phyloP scores from a whole-genome alignment of 2,113 vertebrate genomes.

The Chunga burmeisteri region DNA sequence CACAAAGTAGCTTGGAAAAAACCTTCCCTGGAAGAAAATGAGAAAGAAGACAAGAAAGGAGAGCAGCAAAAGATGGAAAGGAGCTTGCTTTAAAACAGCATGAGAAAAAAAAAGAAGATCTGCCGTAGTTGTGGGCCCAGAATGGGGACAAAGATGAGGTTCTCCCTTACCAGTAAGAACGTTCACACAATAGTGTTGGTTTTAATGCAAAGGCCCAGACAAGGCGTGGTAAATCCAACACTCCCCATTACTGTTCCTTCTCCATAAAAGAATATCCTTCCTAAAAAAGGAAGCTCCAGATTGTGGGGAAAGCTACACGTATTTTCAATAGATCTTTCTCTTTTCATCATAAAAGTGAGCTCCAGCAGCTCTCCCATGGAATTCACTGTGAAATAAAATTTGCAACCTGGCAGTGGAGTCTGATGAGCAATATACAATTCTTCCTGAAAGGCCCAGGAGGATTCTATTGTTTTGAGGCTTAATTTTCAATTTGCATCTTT shows the following conservation, averaged over 20 bases:
- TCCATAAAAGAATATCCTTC: neutral
- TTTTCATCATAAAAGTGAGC: conserved; percentile 15
- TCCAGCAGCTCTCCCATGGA: conserved; percentile 42
- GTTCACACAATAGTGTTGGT: neutral
- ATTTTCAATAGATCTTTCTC: conserved; percentile 34
- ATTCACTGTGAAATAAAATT: conserved; percentile 13
- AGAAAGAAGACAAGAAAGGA: neutral
- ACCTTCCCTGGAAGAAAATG: neutral
- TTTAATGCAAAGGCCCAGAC: neutral
- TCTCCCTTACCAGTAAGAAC: neutral
- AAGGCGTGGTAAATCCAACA: neutral
- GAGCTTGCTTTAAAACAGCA: neutral
- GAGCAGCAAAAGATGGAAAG: neutral
- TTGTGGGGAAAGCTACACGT: neutral
- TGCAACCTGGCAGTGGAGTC: neutral
- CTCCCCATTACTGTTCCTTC: neutral
- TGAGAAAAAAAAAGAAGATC: too few relatives aligned
- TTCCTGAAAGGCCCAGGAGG: conserved; percentile 8
- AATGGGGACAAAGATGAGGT: neutral
- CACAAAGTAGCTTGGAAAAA: neutral
- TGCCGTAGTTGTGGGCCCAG: neutral
- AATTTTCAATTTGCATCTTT: conserved; percentile 73
- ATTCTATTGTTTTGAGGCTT: conserved; percentile 59
- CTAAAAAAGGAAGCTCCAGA: neutral
- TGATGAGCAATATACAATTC: conserved; percentile 26